A percentile compares a stretch with the other conserved stretches of the same genome.
Conservation (phyloP, 1,140 invertebrate species). For the Caenorhabditis remanei region DNA sequence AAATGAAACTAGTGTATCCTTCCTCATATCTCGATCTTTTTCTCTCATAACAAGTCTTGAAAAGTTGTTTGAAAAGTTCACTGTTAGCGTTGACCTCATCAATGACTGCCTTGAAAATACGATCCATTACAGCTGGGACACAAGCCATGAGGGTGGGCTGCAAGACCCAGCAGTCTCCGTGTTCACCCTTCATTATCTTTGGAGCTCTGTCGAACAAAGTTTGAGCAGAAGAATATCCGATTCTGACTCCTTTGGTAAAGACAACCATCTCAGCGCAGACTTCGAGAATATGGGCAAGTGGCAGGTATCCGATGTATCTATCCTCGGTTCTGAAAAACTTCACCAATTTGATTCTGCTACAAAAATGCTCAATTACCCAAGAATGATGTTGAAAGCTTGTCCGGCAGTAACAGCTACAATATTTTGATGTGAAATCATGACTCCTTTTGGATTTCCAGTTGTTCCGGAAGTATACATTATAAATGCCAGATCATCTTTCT, state of each 20-base stretch:
- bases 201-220: conserved; percentile 94
- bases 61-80: conserved; percentile 76
- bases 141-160: conserved; percentile 93
- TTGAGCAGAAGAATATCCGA: conserved; percentile 94
- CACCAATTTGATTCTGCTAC: not conserved
- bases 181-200: conserved; percentile 89
- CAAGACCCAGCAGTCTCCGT: conserved; percentile 89
- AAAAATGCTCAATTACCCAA: conserved; percentile 64
- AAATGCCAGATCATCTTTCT: conserved; percentile 86
- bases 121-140: conserved; percentile 83
- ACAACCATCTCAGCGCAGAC: conserved; percentile 82
- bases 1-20: conserved; percentile 87
- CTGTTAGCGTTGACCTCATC: conserved; percentile 77
- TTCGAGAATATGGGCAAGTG: conserved; percentile 96
- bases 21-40: conserved; percentile 82
- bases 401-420: conserved; percentile 89
- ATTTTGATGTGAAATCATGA: conserved; percentile 85
- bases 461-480: conserved; percentile 97
- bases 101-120: conserved; percentile 78
- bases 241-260: conserved; percentile 83
- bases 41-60: conserved; percentile 78
- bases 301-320: conserved; percentile 92
- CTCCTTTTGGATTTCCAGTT: conserved; percentile 88
- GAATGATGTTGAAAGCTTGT: conserved; percentile 84
- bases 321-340: conserved; percentile 82